These are phyloP conservation scores for Neopipo cinnamomea DNA, from an alignment of 2,113 vertebrate species.

Conservation along the genomic window DNA sequence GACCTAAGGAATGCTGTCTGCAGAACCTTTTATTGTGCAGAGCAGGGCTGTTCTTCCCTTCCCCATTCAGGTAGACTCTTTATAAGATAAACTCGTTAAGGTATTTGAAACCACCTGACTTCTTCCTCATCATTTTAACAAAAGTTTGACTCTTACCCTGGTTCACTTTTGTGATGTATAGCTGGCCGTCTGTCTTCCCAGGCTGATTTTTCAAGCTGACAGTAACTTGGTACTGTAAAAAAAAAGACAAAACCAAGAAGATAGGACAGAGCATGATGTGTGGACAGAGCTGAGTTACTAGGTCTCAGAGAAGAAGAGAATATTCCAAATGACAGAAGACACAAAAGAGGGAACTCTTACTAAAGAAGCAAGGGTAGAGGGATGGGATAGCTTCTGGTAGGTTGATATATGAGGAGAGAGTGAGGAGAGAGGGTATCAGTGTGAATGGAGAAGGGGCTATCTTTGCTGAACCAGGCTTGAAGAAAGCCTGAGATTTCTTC, in stretches of 20 bases:
- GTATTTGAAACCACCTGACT: not conserved
- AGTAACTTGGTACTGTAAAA: not conserved
- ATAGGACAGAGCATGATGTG: not conserved
- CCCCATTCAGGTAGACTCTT: not conserved
- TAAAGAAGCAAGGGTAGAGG: not conserved
- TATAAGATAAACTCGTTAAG: not conserved
- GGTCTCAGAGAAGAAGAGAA: not conserved
- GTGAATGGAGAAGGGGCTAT: not conserved
- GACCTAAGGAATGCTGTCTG: not conserved
- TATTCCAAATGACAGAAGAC: not conserved
- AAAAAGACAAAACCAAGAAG: not conserved
- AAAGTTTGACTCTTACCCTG: not conserved
- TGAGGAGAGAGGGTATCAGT: not conserved
- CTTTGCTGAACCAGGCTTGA: not conserved
- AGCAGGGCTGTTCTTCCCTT: not conserved
- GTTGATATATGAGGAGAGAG: not conserved
- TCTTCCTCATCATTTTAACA: not conserved
- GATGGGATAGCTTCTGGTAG: not conserved
- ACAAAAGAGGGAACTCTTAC: not conserved
- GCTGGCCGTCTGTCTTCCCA: not conserved
- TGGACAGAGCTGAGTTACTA: not conserved
- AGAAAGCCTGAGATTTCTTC: not conserved
- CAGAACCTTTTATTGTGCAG: not conserved
- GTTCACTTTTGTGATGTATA: not conserved
- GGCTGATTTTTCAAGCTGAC: slow-evolving; percentile 12